Conservation (phyloP, 2,113 vertebrate genomes). For the Anser cygnoides region DNA sequence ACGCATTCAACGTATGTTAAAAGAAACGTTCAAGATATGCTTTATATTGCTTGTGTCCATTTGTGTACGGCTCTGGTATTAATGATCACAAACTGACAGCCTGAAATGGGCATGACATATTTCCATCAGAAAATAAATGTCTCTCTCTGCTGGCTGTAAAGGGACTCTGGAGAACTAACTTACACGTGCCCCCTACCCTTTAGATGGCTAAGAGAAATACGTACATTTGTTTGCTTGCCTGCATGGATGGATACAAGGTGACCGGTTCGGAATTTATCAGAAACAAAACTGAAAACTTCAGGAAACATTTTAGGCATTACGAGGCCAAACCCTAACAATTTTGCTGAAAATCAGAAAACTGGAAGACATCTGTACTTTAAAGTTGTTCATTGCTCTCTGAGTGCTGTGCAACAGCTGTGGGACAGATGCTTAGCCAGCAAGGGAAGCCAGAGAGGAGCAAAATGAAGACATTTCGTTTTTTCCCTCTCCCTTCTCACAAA, state of each 20-base stretch:
- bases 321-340: background rate
- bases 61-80: background rate
- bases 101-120: background rate
- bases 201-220: background rate
- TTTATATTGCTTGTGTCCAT: background rate
- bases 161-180: background rate
- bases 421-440: background rate
- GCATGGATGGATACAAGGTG: background rate
- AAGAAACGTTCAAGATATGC: background rate
- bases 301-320: background rate
- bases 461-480: background rate
- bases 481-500: background rate
- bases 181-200: background rate
- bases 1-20: background rate
- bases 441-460: background rate
- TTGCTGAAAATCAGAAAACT: constrained; percentile 3
- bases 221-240: background rate
- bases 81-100: background rate
- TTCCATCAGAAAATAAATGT: background rate
- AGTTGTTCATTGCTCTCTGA: background rate
- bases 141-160: background rate
- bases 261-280: background rate
- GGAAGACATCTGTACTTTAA: background rate
- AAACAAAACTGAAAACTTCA: background rate
- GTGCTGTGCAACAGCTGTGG: background rate